Evolutionary conservation across 2,797 vertebrate genomes (phyloP), one percentile per base, ranked within the genome.

Genomic region (Molossus alvarezi): DNA sequence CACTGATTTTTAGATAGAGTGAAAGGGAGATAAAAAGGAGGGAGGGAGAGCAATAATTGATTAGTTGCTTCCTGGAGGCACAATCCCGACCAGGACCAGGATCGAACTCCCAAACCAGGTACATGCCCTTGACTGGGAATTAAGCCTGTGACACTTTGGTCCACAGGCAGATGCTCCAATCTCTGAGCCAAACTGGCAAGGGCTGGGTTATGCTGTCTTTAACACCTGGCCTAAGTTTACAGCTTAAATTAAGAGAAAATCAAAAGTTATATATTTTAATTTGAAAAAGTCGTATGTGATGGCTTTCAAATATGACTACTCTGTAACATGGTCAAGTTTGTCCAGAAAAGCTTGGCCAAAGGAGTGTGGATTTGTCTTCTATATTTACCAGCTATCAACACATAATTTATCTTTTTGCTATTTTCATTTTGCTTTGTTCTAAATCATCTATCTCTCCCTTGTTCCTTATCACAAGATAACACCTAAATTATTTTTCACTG

Each of bases 171-270:
- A 45, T 45, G 41, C 41, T 45, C 41, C 41, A 45, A 45, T 6
- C 41, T 45, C 41, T 45, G 41, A 45, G 6, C 41, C 41, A 45
- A 45, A 45, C 41, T 5, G 41, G 41, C 6, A 5, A 5, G 41
- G 41, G 41, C 6, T 45, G 41, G 41, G 29, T 25, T 76, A 58
- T 75, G 17, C 14, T 93, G 48, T n/a, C 21, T 92, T 94, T 77
- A 95, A 69, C 53, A 69, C 3, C 84, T 80, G 14, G 17, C 48
- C 67, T 81, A 21, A 89, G 27, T 95, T 96, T 73, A 82, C 33
- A 95, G 11, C 9, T 84, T 86, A 23, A 58, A 71, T 60, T 89
- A 76, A 79, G 45, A 84, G 60, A 58, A 96, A 92, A 87, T 95
- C 79, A 81, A 71, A 45, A 85, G 21, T 92, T 83, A 62, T 0